Base-by-base conservation (phyloP, 2,888 invertebrate genomes). In the Altica lythri region DNA sequence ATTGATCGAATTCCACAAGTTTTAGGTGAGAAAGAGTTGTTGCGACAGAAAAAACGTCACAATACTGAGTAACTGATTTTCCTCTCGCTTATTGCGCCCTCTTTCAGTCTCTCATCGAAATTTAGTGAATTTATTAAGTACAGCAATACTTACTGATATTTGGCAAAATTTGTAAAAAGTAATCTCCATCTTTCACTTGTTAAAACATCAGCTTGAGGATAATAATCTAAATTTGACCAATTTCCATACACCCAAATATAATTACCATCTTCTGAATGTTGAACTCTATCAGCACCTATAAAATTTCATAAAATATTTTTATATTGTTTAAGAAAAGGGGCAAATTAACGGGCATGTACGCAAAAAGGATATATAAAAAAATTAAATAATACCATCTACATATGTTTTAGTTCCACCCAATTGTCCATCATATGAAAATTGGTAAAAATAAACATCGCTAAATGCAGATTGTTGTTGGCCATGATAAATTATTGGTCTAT, bases 101-200 rank as follows among this genome's bases (percentile, higher is more conserved):
- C n/a, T n/a, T n/a, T n/a, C n/a, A n/a, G n/a, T n/a, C 29, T 10
- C 27, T 32, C 9, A n/a, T 25, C 10, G 19, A 35, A 16, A 8
- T 14, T 8, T 5, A 13, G 13, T 18, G 6, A 14, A 5, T 13
- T 25, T n/a, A 13, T 4, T 29, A 10, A 5, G 4, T 32, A 30
- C 10, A 43, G 14, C 9, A 22, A 35, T 32, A 47, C 75, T 72
- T 66, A 81, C 76, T 81, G 79, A 63, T 70, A 71, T 66, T 79
- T 81, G 0, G 84, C 85, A 69, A 86, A 86, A 64, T 85, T 83
- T 0, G 83, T 79, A 84, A 85, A 51, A 18, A 61, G n/a, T 17
- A 16, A 27, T 4, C 48, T 27, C 40, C 54, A 34, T n/a, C 59
- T 29, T n/a, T 53, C 43, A 14, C 46, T 55, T 6, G 52, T 56